Base-by-base conservation (phyloP, 2,888 invertebrate species). In the Anthoptus insignis region DNA sequence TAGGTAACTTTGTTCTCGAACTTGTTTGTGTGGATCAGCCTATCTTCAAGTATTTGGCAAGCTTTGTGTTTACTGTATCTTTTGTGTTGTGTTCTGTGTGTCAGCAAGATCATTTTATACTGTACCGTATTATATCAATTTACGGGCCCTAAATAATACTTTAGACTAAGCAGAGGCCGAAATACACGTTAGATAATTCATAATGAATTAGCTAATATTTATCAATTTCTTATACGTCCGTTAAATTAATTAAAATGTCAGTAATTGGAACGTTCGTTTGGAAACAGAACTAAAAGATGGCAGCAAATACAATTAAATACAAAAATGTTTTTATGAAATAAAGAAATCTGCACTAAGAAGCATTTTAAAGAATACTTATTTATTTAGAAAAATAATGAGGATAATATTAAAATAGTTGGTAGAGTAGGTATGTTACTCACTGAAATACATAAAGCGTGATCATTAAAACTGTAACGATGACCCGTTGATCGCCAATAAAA, bases 251-350 rank as follows among this genome's bases (percentile, higher is more conserved):
- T 42, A 7, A 21, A 59, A 37, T 59, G 34, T 34, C 49, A 37
- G 37, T 59, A 59, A 50, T 59, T 59, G 27, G 50, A 27, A 59
- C 56, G 27, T 56, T 11, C 37, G 24, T 59, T 49, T 59, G 58
- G 58, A 47, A 59, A 34, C 54, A 56, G 56, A 56, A 42, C 27
- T 56, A 56, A 42, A 42, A 19, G 14, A 24, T 13, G 39, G 8
- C 42, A 0, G 37, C 13, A 32, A 1, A 22, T 6, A 19, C 19
- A 52, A 53, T 19, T 42, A 11, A 42, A 19, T 42, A 42, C 11
- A 42, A 42, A 21, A 42, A 8, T 16, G 9, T 11, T n/a, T 11
- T 42, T 1, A 21, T 19, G 3, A 42, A 37, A 11, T n/a, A n/a
- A n/a, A n/a, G n/a, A n/a, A n/a, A n/a, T n/a, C n/a, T n/a, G n/a